Percentiles rank a stretch among this genome's conserved stretches.
phyloP scores from a whole-genome alignment of 2,888 invertebrate genomes.

The Helicoverpa assulta region DNA sequence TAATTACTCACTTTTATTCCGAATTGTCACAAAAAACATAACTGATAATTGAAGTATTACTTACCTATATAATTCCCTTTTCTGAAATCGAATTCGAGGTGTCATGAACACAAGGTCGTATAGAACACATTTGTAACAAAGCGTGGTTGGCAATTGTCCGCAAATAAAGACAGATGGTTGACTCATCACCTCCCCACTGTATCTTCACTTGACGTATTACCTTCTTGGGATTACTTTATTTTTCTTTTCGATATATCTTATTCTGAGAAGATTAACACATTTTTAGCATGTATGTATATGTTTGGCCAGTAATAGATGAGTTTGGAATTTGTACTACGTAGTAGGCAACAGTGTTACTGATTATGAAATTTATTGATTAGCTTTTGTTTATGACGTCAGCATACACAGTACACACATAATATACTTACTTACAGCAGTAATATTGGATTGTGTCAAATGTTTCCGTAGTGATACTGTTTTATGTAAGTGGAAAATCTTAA shows the following conservation, averaged over 20 bases:
- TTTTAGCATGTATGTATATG: constrained; percentile 5
- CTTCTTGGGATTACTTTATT: constrained; percentile 37
- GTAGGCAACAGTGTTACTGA: not conserved
- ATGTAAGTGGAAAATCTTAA: not conserved
- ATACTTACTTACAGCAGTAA: not conserved
- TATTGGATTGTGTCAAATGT: not conserved
- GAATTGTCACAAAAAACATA: constrained; percentile 2
- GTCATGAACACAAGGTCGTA: constrained; percentile 15
- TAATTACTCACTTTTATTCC: not conserved
- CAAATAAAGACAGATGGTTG: constrained; percentile 51
- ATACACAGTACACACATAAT: not conserved
- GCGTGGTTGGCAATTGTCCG: constrained; percentile 42
- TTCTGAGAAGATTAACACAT: not conserved
- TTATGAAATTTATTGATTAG: not conserved
- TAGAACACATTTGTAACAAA: constrained; percentile 41
- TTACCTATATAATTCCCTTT: constrained; percentile 5
- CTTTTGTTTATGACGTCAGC: not conserved
- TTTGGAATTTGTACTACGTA: not conserved
- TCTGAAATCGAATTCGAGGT: constrained; percentile 14
- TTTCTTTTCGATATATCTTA: constrained; percentile 22
- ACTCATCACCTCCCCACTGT: constrained; percentile 39
- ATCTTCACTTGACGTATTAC: constrained; percentile 45
- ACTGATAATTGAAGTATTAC: constrained; percentile 21
- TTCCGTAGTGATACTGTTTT: not conserved
- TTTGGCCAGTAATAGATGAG: not conserved